These are phyloP conservation scores for Polyploca ridens DNA, from an alignment of 2,888 invertebrate species.

Conservation along the genomic window DNA sequence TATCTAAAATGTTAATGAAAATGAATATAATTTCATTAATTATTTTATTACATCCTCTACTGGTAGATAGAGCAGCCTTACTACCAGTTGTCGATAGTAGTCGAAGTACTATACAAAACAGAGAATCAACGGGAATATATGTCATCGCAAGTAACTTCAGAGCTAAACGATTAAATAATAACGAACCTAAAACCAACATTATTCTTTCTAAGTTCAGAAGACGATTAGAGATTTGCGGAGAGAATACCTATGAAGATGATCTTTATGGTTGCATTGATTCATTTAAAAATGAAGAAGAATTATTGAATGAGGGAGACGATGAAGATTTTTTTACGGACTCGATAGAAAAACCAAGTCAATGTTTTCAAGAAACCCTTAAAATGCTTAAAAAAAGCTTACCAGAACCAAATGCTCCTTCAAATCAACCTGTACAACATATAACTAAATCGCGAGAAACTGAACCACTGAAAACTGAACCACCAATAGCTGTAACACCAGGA, in stretches of 20 bases:
- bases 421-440: too few relatives aligned
- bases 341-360: neutral
- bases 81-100: neutral
- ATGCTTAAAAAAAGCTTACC: neutral
- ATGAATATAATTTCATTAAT: neutral
- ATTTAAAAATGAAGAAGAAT: neutral
- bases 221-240: neutral
- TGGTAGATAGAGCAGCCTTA: neutral
- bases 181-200: too few relatives aligned
- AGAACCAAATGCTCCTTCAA: too few relatives aligned
- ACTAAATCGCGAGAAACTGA: too few relatives aligned
- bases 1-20: neutral
- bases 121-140: neutral
- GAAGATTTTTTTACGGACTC: neutral
- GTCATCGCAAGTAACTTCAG: neutral
- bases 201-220: neutral
- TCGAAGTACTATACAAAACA: neutral
- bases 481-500: too few relatives aligned
- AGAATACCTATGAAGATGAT: neutral
- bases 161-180: neutral
- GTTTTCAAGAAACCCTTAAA: neutral
- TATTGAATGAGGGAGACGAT: neutral
- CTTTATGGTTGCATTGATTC: slow-evolving; percentile 1
- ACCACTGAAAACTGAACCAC: too few relatives aligned
- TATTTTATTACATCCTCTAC: neutral